A percentile compares a stretch with the other conserved stretches of the same genome.
phyloP scores from a whole-genome alignment of 2,888 invertebrate genomes.

The Villa cingulata region DNA sequence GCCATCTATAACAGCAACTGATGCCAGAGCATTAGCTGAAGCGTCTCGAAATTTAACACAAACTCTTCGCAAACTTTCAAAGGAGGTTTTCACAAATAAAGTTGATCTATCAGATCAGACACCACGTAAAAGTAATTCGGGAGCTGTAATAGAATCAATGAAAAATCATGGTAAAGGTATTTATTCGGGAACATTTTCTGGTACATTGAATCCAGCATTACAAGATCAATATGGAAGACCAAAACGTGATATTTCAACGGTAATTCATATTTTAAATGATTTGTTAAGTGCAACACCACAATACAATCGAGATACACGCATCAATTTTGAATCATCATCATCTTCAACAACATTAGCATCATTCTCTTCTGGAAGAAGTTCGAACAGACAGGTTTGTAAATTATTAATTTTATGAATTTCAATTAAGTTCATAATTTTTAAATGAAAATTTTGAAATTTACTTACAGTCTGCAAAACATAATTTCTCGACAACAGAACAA shows the following conservation, averaged over 20 bases:
- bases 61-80: conserved; percentile 76
- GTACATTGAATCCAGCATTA: conserved; percentile 82
- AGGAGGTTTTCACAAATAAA: conserved; percentile 69
- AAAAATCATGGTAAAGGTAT: conserved; percentile 89
- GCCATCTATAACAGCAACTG: conserved; percentile 26
- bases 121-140: conserved; percentile 41
- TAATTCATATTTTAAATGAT: conserved; percentile 91
- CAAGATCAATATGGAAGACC: conserved; percentile 87
- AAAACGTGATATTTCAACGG: conserved; percentile 85
- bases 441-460: background rate
- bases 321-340: conserved; percentile 36
- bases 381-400: conserved; percentile 1
- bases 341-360: conserved; percentile 17
- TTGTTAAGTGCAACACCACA: conserved; percentile 72
- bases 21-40: conserved; percentile 68
- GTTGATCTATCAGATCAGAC: conserved; percentile 40
- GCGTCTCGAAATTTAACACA: conserved; percentile 85
- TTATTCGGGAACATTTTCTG: conserved; percentile 92
- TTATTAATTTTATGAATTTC: no score
- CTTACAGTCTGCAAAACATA: conserved; percentile 4
- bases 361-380: background rate
- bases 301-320: conserved; percentile 43
- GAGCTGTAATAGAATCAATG: conserved; percentile 83
- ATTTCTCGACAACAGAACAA: background rate
- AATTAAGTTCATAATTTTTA: no score